Base-by-base conservation (phyloP, 2,888 invertebrate genomes). In the Linhomoeus sp. region DNA sequence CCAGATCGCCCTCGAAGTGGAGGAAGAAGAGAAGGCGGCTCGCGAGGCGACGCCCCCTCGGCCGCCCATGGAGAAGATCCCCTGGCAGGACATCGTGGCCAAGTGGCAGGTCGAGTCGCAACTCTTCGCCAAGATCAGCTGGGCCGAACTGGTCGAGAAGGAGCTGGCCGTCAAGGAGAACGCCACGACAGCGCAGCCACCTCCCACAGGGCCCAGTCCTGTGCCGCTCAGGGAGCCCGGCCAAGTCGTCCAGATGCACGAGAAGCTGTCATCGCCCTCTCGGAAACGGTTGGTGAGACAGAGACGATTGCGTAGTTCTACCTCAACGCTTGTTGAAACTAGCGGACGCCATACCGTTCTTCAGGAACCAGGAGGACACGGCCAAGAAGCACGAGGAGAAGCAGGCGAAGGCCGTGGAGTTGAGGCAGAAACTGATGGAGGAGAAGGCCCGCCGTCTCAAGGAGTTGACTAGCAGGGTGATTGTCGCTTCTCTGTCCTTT, bases 211-310 rank as follows among this genome's bases (percentile, higher is more conserved):
- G 9, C 33, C 33, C 33, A 33, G 33, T 33, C 12, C 12, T 12
- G 15, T 24, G 24, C 26, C 24, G 81, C 43, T 80, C 0, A 75
- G 88, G n/a, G 82, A 85, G 64, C 90, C 92, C 0, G 90, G 86
- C 45, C 75, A 88, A 46, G 87, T 86, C 0, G 76, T 85, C 50
- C 84, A 88, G 56, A 72, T 92, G 41, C 90, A 90, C 66, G 86
- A 87, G 56, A 92, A 90, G 64, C 70, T 94, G 0, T 86, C 86
- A 0, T 85, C 84, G 42, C 88, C 88, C 0, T 81, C 84, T 1
- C 73, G 84, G n/a, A 76, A 80, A 46, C 74, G 81, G 37, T 81
- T n/a, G 61, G 23, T n/a, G n/a, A n/a, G n/a, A n/a, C n/a, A n/a
- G n/a, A n/a, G n/a, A n/a, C n/a, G n/a, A n/a, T n/a, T n/a, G n/a